Evolutionary conservation across 2,888 invertebrate genomes (phyloP).

Genomic region (Linyphia triangularis): DNA sequence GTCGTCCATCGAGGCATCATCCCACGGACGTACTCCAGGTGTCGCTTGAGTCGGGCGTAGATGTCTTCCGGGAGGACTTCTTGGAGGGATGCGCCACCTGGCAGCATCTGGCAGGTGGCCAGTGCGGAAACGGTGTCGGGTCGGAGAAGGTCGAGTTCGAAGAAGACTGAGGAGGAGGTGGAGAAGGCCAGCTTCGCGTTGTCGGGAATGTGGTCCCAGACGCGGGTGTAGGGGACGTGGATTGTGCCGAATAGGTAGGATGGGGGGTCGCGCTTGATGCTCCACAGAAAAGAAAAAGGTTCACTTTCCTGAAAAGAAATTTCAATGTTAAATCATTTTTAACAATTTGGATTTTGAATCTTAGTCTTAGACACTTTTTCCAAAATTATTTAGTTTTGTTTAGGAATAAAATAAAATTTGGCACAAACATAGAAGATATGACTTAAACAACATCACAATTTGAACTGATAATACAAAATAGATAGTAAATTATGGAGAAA

Average conservation of each 20-base stretch:
- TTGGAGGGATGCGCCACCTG: slow-evolving; percentile 78
- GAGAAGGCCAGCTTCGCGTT: slow-evolving; percentile 82
- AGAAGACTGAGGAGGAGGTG: slow-evolving; percentile 81
- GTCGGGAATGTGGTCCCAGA: slow-evolving; percentile 82
- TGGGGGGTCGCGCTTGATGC: slow-evolving; percentile 79
- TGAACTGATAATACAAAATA: too few relatives aligned
- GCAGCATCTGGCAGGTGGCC: slow-evolving; percentile 81
- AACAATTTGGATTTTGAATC: neutral
- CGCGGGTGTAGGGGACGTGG: slow-evolving; percentile 83
- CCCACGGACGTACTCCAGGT: slow-evolving; percentile 80
- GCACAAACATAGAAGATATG: too few relatives aligned
- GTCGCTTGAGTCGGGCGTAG: slow-evolving; percentile 77
- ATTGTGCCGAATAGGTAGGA: slow-evolving; percentile 83
- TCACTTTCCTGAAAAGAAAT: slow-evolving; percentile 59
- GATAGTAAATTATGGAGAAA: too few relatives aligned
- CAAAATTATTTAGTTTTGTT: too few relatives aligned
- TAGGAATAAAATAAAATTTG: too few relatives aligned
- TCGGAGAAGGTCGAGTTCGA: slow-evolving; percentile 83
- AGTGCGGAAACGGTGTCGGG: slow-evolving; percentile 81
- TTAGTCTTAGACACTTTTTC: neutral
- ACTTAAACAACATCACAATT: too few relatives aligned
- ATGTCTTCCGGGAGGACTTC: slow-evolving; percentile 65
- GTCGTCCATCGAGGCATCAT: slow-evolving; percentile 81
- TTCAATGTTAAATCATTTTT: too few relatives aligned
- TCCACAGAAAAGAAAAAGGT: slow-evolving; percentile 80